Conservation (phyloP, 2,888 invertebrate genomes). For the Melinopterus prodromus region DNA sequence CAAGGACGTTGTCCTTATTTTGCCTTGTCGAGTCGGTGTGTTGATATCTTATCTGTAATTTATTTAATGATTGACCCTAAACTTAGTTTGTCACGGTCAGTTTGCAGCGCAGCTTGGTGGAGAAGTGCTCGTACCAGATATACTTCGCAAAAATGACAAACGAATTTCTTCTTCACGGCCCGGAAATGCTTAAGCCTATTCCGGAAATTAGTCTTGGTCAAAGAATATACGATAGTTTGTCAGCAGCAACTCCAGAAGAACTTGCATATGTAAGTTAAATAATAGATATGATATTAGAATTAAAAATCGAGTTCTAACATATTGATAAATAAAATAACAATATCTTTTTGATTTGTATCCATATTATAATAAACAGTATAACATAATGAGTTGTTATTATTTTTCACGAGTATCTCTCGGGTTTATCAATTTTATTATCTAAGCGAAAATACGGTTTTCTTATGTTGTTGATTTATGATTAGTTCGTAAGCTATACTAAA, state of each 20-base stretch:
- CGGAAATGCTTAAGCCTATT: slow-evolving; percentile 25
- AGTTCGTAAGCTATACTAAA: no score
- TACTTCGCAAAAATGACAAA: not conserved
- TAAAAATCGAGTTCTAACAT: not conserved
- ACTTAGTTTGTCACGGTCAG: not conserved
- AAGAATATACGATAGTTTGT: slow-evolving; percentile 40
- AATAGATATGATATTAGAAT: not conserved
- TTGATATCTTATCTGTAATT: not conserved
- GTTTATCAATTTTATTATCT: no score
- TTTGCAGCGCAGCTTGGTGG: not conserved
- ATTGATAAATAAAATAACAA: no score
- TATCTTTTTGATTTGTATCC: no score
- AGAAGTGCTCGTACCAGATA: not conserved
- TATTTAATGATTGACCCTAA: not conserved
- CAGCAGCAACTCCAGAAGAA: slow-evolving; percentile 25
- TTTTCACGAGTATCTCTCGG: no score
- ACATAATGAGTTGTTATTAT: no score
- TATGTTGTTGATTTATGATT: no score
- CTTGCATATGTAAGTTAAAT: slow-evolving; percentile 32
- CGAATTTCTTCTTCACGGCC: slow-evolving; percentile 15
- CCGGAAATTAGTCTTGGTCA: slow-evolving; percentile 41
- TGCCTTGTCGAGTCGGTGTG: not conserved
- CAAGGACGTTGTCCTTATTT: not conserved
- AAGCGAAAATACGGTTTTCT: no score
- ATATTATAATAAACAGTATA: no score